phyloP scores from a whole-genome alignment of 2,113 vertebrate genomes.

The Kryptolebias marmoratus region DNA sequence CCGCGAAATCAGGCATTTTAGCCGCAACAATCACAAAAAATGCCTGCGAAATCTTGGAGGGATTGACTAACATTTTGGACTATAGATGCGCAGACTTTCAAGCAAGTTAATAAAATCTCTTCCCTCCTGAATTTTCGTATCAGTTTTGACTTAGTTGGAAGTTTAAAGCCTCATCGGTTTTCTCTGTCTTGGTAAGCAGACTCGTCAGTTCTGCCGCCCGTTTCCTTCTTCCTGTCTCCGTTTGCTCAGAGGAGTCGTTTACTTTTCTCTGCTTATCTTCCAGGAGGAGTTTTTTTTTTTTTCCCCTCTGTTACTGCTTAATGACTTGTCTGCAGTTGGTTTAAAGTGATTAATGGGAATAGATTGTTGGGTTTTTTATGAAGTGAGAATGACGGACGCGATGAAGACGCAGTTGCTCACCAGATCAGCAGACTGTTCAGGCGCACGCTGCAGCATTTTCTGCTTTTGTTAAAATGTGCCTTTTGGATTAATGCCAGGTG shows the following conservation, averaged over 20 bases:
- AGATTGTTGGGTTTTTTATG: conserved; percentile 35
- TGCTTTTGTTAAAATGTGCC: conserved; percentile 27
- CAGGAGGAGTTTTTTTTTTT: conserved; percentile 23
- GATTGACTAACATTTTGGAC: conserved; percentile 1
- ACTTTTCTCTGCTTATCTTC: conserved; percentile 43
- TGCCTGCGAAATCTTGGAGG: no score
- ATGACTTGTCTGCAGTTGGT: conserved; percentile 42
- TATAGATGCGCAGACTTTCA: conserved; percentile 7
- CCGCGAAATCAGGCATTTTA: no score
- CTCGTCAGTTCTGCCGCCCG: conserved; percentile 43
- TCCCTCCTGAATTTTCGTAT: conserved; percentile 18
- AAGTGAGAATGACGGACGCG: conserved; percentile 34
- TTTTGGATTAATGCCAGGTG: conserved; percentile 25
- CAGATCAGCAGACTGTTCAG: not conserved
- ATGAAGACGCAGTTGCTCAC: conserved; percentile 26
- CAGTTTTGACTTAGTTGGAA: conserved; percentile 23
- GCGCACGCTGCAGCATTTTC: not conserved
- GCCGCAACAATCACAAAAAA: no score
- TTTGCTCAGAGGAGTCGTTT: conserved; percentile 12
- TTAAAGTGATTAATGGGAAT: conserved; percentile 58
- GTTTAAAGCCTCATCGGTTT: conserved; percentile 50
- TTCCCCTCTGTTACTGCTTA: conserved; percentile 28
- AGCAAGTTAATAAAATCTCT: conserved; percentile 33
- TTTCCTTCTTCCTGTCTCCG: conserved; percentile 29
- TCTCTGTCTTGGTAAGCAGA: conserved; percentile 26